A percentile compares a stretch with the other conserved stretches of the same genome.
Conservation (phyloP, 2,888 invertebrate species). For the Globia sparganii region DNA sequence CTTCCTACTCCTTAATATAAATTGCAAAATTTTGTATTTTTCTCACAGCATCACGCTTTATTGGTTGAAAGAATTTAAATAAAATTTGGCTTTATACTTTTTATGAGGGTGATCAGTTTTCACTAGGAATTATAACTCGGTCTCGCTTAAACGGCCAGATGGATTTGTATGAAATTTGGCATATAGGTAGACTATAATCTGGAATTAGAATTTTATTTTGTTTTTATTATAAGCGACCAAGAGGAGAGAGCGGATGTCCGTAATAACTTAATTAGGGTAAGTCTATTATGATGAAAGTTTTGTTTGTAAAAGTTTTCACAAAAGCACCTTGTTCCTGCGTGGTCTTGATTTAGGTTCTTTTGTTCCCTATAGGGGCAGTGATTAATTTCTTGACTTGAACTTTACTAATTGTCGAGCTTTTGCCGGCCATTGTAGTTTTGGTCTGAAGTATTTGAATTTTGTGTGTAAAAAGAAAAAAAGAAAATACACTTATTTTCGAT, state of each 20-base stretch:
- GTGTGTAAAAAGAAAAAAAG: background rate
- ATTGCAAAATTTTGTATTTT: background rate
- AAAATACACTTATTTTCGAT: background rate
- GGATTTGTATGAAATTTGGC: background rate
- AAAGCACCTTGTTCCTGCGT: constrained; percentile 38
- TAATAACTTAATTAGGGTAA: constrained; percentile 48
- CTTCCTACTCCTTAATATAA: background rate
- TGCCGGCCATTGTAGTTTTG: background rate
- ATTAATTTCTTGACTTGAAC: constrained; percentile 43
- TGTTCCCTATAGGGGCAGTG: constrained; percentile 26
- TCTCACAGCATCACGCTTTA: background rate
- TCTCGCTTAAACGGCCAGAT: background rate
- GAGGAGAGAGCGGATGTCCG: constrained; percentile 20
- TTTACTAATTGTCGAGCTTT: constrained; percentile 20
- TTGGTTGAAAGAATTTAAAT: background rate
- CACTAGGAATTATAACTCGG: background rate
- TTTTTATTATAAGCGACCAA: constrained; percentile 13
- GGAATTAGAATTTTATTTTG: background rate
- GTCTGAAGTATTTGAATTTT: background rate
- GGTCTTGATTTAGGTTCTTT: constrained; percentile 45
- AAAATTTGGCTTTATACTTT: background rate
- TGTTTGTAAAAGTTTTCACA: constrained; percentile 49
- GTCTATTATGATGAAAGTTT: constrained; percentile 20
- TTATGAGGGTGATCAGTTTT: background rate
- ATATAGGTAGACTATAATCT: background rate